A percentile compares a stretch with the other conserved stretches of the same genome.
Evolutionary conservation across 37 sponge, comb jelly and placozoan species (phyloP).

Genomic region (Halisarca cf. caerulea): DNA sequence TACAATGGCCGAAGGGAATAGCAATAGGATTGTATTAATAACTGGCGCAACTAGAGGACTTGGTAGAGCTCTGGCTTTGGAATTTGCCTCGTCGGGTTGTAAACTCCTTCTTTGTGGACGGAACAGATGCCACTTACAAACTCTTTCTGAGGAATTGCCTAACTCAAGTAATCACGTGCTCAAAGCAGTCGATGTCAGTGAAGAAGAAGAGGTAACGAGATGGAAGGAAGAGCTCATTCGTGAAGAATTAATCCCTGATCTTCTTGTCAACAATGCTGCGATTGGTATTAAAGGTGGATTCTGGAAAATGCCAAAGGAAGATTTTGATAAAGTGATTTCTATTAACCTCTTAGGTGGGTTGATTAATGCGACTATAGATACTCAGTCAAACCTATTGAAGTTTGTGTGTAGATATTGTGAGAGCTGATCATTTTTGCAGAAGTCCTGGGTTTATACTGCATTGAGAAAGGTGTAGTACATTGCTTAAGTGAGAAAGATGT

Average conservation of each 20-base stretch:
- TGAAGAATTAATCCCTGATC: constrained; percentile 5
- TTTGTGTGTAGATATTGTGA: no score
- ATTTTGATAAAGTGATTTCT: constrained; percentile 8
- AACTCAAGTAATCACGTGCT: background rate
- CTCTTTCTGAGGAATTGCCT: background rate
- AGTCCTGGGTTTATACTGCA: no score
- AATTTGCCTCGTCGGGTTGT: background rate
- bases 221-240: background rate
- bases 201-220: background rate
- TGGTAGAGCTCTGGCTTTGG: constrained; percentile 21
- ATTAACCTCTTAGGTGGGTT: constrained; percentile 9
- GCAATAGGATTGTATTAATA: constrained; percentile 1
- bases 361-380: no score
- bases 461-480: no score
- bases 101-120: constrained; percentile 26
- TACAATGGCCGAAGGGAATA: no score
- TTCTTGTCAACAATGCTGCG: constrained; percentile 35
- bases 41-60: constrained; percentile 32
- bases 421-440: no score
- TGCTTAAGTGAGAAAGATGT: no score
- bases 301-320: constrained; percentile 19
- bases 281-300: background rate
- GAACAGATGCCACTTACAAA: background rate
- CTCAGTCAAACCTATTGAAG: no score
- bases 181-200: background rate